Percentiles rank a stretch among this genome's conserved stretches.
Evolutionary conservation across 2,113 vertebrate genomes (phyloP).

Genomic region (Athene noctua): DNA sequence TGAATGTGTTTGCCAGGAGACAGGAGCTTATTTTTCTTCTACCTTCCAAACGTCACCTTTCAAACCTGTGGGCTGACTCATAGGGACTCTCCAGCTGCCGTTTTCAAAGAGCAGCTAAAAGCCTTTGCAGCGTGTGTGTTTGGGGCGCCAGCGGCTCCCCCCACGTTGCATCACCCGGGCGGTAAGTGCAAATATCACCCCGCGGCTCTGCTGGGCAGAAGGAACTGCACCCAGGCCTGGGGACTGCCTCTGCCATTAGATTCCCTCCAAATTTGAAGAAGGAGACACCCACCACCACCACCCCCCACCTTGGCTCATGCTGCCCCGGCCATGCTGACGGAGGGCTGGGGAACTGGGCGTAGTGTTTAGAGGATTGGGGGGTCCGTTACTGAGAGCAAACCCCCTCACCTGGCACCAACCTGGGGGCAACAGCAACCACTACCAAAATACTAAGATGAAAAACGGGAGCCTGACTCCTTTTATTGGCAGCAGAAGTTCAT

Average conservation of each 20-base stretch:
- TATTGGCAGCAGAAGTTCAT: not conserved
- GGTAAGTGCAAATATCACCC: not conserved
- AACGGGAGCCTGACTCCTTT: not conserved
- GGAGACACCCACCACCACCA: too few species aligned
- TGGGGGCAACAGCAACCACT: not conserved
- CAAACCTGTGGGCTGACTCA: not conserved
- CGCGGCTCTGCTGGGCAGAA: accelerated
- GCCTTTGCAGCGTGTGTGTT: accelerated
- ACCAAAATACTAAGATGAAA: not conserved
- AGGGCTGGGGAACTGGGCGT: not conserved
- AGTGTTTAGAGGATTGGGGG: not conserved
- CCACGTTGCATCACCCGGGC: not conserved
- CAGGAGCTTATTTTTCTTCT: not conserved
- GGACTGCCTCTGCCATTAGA: too few species aligned
- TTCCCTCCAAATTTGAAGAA: not conserved
- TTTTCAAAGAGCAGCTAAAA: not conserved
- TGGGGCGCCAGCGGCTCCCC: accelerated
- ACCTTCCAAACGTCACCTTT: not conserved
- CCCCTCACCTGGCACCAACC: not conserved
- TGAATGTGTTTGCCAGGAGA: not conserved
- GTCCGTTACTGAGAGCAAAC: not conserved
- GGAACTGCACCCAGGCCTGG: not conserved
- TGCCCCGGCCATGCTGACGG: accelerated
- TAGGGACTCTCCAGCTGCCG: not conserved
- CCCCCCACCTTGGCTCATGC: accelerated